Conservation (phyloP, 2,888 invertebrate genomes). For the Netelia fuscicornis region DNA sequence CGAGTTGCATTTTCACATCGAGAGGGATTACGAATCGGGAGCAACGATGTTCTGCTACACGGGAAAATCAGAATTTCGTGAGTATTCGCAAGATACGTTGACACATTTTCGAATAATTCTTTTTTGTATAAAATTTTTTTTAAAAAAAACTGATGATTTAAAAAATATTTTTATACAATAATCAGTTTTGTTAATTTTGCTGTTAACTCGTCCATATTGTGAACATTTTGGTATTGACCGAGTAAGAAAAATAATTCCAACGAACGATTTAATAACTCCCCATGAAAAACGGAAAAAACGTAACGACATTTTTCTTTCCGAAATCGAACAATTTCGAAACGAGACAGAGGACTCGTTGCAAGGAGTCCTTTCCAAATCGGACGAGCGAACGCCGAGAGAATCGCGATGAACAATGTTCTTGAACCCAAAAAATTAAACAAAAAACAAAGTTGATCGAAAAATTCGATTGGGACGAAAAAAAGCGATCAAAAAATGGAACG, state of each 20-base stretch:
- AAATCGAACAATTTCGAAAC: too few species aligned
- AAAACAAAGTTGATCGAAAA: not conserved
- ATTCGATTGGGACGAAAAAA: conserved; percentile 7
- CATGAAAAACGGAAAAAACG: too few species aligned
- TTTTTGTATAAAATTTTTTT: too few species aligned
- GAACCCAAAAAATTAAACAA: not conserved
- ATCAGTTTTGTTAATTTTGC: too few species aligned
- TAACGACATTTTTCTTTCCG: too few species aligned
- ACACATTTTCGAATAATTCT: not conserved
- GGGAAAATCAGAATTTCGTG: conserved; percentile 50
- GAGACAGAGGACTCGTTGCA: too few species aligned
- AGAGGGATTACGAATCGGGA: conserved; percentile 37
- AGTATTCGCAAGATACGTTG: conserved; percentile 26
- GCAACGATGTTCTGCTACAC: conserved; percentile 57
- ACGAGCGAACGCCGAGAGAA: not conserved
- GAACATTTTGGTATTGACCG: too few species aligned
- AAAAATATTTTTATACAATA: too few species aligned
- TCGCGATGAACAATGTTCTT: not conserved
- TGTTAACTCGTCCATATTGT: too few species aligned
- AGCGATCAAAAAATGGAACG: conserved; percentile 11
- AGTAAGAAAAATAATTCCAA: too few species aligned
- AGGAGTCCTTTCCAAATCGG: not conserved
- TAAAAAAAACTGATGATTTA: too few species aligned
- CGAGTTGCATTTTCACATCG: not conserved
- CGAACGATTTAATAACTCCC: too few species aligned